Conservation (phyloP, 2,797 vertebrate genomes). For the Notolepis coatsorum region DNA sequence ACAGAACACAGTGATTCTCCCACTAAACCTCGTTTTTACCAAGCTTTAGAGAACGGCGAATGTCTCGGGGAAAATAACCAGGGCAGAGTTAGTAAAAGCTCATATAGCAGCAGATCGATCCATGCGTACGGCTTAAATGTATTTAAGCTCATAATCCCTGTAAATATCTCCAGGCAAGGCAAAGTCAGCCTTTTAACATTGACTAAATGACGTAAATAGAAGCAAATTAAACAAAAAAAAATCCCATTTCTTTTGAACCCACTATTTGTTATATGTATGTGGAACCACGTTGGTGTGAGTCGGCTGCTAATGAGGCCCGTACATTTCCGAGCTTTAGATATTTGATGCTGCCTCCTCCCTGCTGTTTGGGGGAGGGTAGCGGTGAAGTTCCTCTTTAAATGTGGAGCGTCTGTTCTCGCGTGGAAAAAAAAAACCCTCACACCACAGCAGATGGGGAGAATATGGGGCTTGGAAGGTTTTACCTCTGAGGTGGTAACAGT, state of each 20-base stretch:
- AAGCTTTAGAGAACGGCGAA: slow-evolving; percentile 29
- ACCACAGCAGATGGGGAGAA: slow-evolving; percentile 97
- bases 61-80: slow-evolving; percentile 37
- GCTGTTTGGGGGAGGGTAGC: slow-evolving; percentile 87
- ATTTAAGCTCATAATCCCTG: slow-evolving; percentile 79
- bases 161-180: slow-evolving; percentile 81
- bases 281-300: slow-evolving; percentile 69
- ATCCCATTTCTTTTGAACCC: slow-evolving; percentile 60
- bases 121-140: slow-evolving; percentile 65
- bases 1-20: slow-evolving; percentile 48
- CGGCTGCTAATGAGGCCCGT: slow-evolving; percentile 87
- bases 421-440: slow-evolving; percentile 91
- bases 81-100: slow-evolving; percentile 56
- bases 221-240: slow-evolving; percentile 72
- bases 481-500: slow-evolving; percentile 98
- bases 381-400: slow-evolving; percentile 88
- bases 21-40: slow-evolving; percentile 53
- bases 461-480: slow-evolving; percentile 94
- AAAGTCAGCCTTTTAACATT: slow-evolving; percentile 80
- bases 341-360: slow-evolving; percentile 88
- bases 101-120: slow-evolving; percentile 69
- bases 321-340: slow-evolving; percentile 78
- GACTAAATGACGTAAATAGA: slow-evolving; percentile 80
- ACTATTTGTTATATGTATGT: slow-evolving; percentile 53
- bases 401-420: slow-evolving; percentile 93